Percentiles rank a stretch among this genome's conserved stretches.
phyloP scores from a whole-genome alignment of 2,888 invertebrate species.

The Abrostola tripartita region DNA sequence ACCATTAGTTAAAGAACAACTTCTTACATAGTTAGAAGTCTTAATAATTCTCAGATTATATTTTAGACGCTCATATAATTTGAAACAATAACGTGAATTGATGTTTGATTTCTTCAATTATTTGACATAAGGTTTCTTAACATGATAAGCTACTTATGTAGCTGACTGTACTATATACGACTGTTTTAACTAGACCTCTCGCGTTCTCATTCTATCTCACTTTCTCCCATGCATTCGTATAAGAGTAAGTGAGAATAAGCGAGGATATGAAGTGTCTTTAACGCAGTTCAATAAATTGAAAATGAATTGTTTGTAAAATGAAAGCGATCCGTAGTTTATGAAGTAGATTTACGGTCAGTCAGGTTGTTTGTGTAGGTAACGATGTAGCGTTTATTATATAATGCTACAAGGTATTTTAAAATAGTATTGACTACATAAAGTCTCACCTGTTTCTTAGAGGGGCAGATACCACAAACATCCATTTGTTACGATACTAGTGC shows the following conservation, averaged over 20 bases:
- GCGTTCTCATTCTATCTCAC: neutral
- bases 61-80: too few relatives aligned
- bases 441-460: too few relatives aligned
- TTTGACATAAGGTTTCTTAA: too few relatives aligned
- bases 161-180: too few relatives aligned
- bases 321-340: neutral
- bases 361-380: neutral
- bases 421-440: neutral
- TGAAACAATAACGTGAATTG: too few relatives aligned
- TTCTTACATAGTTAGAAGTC: too few relatives aligned
- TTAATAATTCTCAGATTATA: too few relatives aligned
- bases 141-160: too few relatives aligned
- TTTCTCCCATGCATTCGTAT: neutral
- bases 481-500: too few relatives aligned
- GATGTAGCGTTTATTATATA: neutral
- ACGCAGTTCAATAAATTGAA: neutral
- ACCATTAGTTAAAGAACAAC: too few relatives aligned
- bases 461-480: too few relatives aligned
- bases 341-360: neutral
- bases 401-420: conserved; percentile 1
- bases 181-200: neutral
- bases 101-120: too few relatives aligned
- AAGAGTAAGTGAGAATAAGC: neutral
- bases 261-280: neutral
- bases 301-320: neutral